phyloP scores from a whole-genome alignment of 1,140 invertebrate genomes.

The Mercenaria mercenaria region DNA sequence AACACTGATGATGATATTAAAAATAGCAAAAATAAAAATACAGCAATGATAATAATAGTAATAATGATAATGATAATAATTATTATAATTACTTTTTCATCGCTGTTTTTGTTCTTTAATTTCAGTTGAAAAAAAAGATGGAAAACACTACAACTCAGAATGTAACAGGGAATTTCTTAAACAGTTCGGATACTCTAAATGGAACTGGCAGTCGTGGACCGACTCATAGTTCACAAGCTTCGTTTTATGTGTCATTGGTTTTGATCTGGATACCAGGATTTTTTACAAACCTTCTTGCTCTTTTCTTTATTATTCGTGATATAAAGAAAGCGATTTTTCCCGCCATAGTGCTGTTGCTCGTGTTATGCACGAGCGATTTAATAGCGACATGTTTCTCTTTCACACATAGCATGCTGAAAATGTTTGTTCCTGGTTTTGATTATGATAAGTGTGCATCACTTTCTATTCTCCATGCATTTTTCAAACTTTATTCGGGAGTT shows the following conservation, averaged over 20 bases:
- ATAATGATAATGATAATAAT: too few species aligned
- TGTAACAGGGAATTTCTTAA: neutral
- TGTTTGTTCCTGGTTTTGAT: neutral
- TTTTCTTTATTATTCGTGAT: conserved; percentile 52
- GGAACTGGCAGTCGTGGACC: neutral
- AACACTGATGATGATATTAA: too few species aligned
- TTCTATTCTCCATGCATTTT: conserved; percentile 17
- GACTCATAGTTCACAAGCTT: neutral
- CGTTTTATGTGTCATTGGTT: conserved; percentile 37
- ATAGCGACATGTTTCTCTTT: conserved; percentile 23
- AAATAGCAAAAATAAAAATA: too few species aligned
- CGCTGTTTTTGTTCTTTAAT: too few species aligned
- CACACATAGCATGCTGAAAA: neutral
- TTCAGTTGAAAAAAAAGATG: neutral
- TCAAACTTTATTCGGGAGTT: conserved; percentile 34
- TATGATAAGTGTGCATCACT: conserved; percentile 28
- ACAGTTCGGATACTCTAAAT: neutral
- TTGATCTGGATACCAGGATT: conserved; percentile 46
- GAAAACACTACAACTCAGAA: neutral
- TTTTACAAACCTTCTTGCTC: conserved; percentile 37
- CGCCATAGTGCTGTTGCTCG: conserved; percentile 45
- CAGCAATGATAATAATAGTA: too few species aligned
- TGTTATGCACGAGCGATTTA: conserved; percentile 46
- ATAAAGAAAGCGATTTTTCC: conserved; percentile 59
- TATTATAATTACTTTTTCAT: too few species aligned